Evolutionary conservation across 2,113 vertebrate species (phyloP).

Genomic region (Agapornis roseicollis): DNA sequence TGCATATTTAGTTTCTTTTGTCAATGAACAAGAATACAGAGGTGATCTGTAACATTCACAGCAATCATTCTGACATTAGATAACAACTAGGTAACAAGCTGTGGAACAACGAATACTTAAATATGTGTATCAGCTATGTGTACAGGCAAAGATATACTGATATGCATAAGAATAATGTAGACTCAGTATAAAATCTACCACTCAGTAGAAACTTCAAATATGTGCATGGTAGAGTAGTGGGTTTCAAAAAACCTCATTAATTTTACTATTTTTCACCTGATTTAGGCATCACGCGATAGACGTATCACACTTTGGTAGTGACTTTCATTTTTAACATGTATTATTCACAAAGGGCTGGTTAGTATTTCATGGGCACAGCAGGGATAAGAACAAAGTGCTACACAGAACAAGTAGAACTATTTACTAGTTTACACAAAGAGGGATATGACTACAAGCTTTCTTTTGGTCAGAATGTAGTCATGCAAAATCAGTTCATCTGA

Average conservation of each 20-base stretch:
- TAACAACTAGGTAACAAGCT: neutral
- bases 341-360: neutral
- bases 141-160: neutral
- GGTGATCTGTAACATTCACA: neutral
- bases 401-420: neutral
- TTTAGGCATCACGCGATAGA: neutral
- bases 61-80: neutral
- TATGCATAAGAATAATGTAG: neutral
- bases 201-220: neutral
- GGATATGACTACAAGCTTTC: neutral
- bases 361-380: neutral
- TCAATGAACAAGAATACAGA: neutral
- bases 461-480: neutral
- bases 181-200: neutral
- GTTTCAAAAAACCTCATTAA: neutral
- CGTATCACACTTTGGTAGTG: neutral
- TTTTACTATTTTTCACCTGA: neutral
- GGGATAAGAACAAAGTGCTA: neutral
- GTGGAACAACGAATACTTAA: neutral
- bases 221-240: neutral
- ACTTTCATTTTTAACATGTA: neutral
- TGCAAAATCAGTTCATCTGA: neutral
- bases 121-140: neutral
- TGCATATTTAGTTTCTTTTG: neutral
- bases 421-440: neutral